Evolutionary conservation across 2,797 vertebrate genomes (phyloP).

Genomic region (Petrocephalus sullivani): DNA sequence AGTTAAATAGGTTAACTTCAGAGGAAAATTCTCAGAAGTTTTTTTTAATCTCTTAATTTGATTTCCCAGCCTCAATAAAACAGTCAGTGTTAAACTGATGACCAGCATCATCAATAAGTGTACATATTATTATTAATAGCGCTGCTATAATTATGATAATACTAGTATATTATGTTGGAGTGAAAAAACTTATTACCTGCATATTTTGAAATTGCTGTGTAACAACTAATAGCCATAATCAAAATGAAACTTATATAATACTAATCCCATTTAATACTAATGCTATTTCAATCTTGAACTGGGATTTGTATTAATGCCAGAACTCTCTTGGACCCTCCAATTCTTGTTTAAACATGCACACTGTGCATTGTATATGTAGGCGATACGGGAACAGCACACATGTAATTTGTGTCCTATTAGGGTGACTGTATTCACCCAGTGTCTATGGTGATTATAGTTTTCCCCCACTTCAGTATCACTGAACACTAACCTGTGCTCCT

Average conservation of each 20-base stretch:
- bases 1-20: constrained; percentile 3
- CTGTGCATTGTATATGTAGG: background rate
- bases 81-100: background rate
- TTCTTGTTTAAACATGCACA: background rate
- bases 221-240: background rate
- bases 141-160: background rate
- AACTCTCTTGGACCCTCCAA: background rate
- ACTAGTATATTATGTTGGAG: background rate
- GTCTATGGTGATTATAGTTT: background rate
- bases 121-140: background rate
- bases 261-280: background rate
- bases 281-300: background rate
- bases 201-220: background rate
- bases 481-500: constrained; percentile 61
- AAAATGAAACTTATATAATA: background rate
- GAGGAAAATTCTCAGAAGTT: background rate
- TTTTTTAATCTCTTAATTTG: background rate
- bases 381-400: background rate
- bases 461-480: background rate
- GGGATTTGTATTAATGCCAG: background rate
- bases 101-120: background rate
- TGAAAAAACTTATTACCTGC: background rate
- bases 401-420: background rate
- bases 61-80: background rate
- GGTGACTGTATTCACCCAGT: background rate